These are phyloP conservation scores for Oncorhynchus gorbuscha DNA, from an alignment of 2,113 vertebrate genomes.

Conservation along the genomic window DNA sequence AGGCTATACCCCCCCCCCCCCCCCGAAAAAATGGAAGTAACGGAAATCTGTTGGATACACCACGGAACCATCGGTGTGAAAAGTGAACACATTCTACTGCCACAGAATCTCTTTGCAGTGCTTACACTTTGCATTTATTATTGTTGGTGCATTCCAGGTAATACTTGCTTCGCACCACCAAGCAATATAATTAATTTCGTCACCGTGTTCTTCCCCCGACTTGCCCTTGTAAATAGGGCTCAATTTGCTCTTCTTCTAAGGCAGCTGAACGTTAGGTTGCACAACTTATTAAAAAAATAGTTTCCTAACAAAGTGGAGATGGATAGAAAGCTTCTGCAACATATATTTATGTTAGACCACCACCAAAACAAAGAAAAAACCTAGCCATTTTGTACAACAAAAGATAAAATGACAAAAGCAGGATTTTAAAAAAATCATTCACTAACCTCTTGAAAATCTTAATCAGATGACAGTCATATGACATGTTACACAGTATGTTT, in stretches of 20 bases:
- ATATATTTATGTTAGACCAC: no score
- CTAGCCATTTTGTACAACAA: no score
- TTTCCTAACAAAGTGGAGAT: background rate
- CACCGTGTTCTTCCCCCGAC: background rate
- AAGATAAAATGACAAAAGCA: no score
- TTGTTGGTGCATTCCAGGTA: background rate
- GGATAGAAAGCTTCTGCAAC: no score
- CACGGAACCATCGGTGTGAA: background rate
- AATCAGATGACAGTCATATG: no score
- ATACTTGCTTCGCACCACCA: background rate
- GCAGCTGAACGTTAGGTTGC: background rate
- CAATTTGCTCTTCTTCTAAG: background rate
- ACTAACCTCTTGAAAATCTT: no score
- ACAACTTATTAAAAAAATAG: background rate
- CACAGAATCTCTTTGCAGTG: background rate
- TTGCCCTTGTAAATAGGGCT: background rate
- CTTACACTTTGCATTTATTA: conserved; percentile 6
- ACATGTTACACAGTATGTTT: no score
- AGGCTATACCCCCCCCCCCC: background rate
- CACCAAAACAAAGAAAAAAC: no score
- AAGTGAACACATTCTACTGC: background rate
- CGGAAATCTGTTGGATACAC: background rate
- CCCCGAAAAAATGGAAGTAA: background rate
- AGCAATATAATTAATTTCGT: no score
- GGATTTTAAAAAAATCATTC: no score